Evolutionary conservation across 2,888 invertebrate species (phyloP), one percentile per base, ranked within the genome.

Genomic region (Netelia virgata): DNA sequence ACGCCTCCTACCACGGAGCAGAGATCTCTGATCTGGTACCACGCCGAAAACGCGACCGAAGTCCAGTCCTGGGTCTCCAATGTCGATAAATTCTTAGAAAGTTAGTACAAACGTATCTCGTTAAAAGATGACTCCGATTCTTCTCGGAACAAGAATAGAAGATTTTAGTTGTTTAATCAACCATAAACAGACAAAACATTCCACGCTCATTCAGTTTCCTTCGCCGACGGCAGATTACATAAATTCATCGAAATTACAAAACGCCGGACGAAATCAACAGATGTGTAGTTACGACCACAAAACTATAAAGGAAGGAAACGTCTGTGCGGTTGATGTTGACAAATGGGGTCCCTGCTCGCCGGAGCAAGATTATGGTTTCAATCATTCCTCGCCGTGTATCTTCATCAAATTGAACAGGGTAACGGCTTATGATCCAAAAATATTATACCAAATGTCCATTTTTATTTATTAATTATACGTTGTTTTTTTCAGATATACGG

Each of bases 361-460:
- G 0, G 86, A 88, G 0, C 91, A 94, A 5, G 90, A 92, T 10
- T 98, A 96, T 90, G 97, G 98, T 10, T 98, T 96, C 92, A 95
- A 95, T 80, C 94, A 95, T 64, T 96, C 96, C n/a, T 95, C 96
- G 55, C 98, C 98, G 5, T 98, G 98, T 93, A 94, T 98, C 85
- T 96, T 97, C 89, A 94, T 98, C 81, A 98, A 98, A 93, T 94
- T 98, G 74, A 98, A 98, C 93, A 96, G 96, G 94, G 97, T 97
- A 93, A 93, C 93, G 23, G 23, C 18, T 79, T 74, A 47, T 57
- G 61, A 87, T 91, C 14, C 94, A 23, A 53, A 47, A 64, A 16
- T 36, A 64, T 64, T 63, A 2, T 6, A 9, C 0, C 16, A 16
- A 18, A 18, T 18, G 18, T 57, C 18, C 10, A 18, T 10, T 16